phyloP scores from a whole-genome alignment of 1,140 invertebrate genomes.

The Bombus picipes region DNA sequence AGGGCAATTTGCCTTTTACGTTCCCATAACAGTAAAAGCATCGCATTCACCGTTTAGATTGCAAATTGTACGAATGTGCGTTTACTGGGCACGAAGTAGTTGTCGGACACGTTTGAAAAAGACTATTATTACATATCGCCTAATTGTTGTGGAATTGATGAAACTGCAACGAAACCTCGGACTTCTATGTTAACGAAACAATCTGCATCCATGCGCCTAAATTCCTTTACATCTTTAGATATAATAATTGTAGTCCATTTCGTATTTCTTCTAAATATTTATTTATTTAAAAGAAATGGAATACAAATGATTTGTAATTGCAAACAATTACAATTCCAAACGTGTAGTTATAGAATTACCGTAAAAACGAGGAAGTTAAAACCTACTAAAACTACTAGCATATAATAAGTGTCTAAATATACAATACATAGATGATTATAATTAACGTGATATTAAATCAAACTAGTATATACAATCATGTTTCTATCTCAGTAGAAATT shows the following conservation, averaged over 20 bases:
- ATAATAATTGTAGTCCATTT: background rate
- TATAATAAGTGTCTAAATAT: background rate
- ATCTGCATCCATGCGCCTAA: background rate
- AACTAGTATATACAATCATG: background rate
- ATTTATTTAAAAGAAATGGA: background rate
- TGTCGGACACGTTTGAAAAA: constrained; percentile 1
- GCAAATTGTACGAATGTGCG: constrained; percentile 64
- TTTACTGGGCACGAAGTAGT: constrained; percentile 32
- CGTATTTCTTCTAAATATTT: background rate
- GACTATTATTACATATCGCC: background rate
- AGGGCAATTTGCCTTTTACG: constrained; percentile 69
- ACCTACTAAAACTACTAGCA: no score
- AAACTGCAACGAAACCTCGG: background rate
- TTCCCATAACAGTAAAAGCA: constrained; percentile 66
- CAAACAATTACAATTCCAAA: background rate
- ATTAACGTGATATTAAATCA: background rate
- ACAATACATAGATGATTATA: background rate
- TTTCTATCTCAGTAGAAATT: background rate
- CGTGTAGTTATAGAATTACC: background rate
- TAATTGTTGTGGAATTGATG: constrained; percentile 8
- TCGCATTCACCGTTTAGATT: constrained; percentile 57
- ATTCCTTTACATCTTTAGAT: background rate
- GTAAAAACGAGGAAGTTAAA: no score
- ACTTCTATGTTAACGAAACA: background rate
- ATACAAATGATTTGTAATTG: background rate